phyloP scores from a whole-genome alignment of 2,113 vertebrate genomes.

The Siphamia tubifer region DNA sequence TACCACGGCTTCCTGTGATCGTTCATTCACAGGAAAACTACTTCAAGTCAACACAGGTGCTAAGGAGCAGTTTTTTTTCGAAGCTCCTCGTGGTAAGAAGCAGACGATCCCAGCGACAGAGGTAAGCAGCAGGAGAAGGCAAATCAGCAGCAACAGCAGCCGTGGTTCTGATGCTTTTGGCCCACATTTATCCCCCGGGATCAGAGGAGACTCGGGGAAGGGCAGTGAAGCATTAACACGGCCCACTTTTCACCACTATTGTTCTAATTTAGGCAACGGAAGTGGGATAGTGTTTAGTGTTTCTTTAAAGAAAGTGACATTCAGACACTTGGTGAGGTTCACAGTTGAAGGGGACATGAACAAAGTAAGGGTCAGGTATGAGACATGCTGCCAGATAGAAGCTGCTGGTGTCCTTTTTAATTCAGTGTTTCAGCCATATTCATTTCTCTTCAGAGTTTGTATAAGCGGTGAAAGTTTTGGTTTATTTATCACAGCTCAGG shows the following conservation, averaged over 20 bases:
- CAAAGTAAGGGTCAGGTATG: slow-evolving; percentile 34
- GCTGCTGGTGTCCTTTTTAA: not conserved
- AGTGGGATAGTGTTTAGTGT: slow-evolving; percentile 49
- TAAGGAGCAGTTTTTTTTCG: slow-evolving; percentile 97
- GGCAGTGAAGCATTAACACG: slow-evolving; percentile 70
- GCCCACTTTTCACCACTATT: slow-evolving; percentile 69
- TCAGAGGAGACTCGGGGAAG: slow-evolving; percentile 44
- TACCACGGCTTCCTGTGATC: not conserved
- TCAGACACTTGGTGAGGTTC: slow-evolving; percentile 26
- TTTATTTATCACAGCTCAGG: too few species aligned
- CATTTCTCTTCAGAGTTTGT: too few species aligned
- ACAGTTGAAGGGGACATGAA: not conserved
- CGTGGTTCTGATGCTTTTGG: slow-evolving; percentile 4
- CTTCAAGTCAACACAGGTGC: slow-evolving; percentile 96
- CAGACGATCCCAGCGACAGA: slow-evolving; percentile 89
- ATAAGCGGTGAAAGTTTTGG: too few species aligned
- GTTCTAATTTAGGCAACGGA: slow-evolving; percentile 66
- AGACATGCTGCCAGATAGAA: slow-evolving; percentile 25
- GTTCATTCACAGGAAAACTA: slow-evolving; percentile 86
- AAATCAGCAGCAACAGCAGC: slow-evolving; percentile 12
- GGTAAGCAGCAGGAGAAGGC: slow-evolving; percentile 77
- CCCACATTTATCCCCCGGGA: slow-evolving; percentile 50
- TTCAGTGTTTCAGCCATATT: not conserved
- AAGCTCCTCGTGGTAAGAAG: slow-evolving; percentile 95
- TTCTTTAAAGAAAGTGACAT: slow-evolving; percentile 34